A percentile compares a stretch with the other conserved stretches of the same genome.
Evolutionary conservation across 2,888 invertebrate genomes (phyloP).

Genomic region (Perizoma affinitatum): DNA sequence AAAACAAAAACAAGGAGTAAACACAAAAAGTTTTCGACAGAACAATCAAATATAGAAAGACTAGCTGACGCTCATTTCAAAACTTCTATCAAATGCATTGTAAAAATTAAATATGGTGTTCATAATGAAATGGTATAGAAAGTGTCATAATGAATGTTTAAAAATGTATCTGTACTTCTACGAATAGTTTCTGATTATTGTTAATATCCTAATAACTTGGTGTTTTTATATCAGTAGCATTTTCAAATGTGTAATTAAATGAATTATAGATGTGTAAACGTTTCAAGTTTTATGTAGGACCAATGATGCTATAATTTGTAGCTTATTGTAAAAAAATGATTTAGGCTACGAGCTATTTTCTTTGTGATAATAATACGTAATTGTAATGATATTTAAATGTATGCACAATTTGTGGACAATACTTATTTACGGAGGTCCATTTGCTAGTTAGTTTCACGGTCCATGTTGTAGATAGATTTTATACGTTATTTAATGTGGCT

Average conservation of each 20-base stretch:
- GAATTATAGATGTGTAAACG: conserved; percentile 10
- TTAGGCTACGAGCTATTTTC: conserved; percentile 57
- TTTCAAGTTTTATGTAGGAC: conserved; percentile 60
- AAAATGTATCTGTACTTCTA: conserved; percentile 21
- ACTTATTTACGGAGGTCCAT: conserved; percentile 79
- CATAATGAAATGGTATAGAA: conserved; percentile 24
- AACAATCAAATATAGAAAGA: conserved; percentile 51
- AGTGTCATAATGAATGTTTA: conserved; percentile 32
- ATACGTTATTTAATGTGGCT: conserved; percentile 64
- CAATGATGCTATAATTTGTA: conserved; percentile 58
- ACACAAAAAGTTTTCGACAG: conserved; percentile 49
- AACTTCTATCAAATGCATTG: conserved; percentile 11
- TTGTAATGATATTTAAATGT: conserved; percentile 51
- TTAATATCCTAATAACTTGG: conserved; percentile 50
- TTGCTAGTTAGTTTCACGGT: conserved; percentile 68
- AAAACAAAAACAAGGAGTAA: conserved; percentile 46
- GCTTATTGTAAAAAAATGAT: conserved; percentile 39
- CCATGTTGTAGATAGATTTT: conserved; percentile 71
- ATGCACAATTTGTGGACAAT: conserved; percentile 82
- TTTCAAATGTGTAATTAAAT: conserved; percentile 43
- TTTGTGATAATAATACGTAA: conserved; percentile 77
- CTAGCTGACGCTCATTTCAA: conserved; percentile 61
- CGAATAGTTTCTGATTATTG: conserved; percentile 37
- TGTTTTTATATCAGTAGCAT: conserved; percentile 67
- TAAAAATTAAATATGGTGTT: conserved; percentile 3